Evolutionary conservation across 2,113 vertebrate genomes (phyloP).

Genomic region (Chrysemys picta): DNA sequence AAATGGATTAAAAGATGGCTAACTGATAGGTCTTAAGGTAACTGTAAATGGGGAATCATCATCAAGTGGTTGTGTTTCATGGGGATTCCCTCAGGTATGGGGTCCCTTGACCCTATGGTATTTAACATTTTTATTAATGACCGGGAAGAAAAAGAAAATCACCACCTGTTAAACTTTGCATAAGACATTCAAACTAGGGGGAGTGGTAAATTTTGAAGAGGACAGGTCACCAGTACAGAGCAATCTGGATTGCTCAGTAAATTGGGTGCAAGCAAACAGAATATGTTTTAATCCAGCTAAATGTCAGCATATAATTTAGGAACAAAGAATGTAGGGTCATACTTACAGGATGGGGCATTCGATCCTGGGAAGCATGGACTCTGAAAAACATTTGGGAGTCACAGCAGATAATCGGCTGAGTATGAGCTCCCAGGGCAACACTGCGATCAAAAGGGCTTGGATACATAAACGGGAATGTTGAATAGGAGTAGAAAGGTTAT

Average conservation of each 20-base stretch:
- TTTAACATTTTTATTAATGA: neutral
- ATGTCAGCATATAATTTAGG: neutral
- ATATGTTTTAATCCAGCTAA: neutral
- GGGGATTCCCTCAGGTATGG: no score
- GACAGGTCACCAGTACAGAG: neutral
- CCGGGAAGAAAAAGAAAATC: neutral
- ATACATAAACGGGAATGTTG: neutral
- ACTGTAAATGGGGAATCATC: neutral
- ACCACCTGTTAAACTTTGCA: no score
- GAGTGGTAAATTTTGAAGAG: neutral
- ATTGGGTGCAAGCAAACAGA: neutral
- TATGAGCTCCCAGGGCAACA: neutral
- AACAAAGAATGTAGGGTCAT: neutral
- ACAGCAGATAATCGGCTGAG: neutral
- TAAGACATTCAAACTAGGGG: no score
- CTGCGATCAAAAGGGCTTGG: neutral
- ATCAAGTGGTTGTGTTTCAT: neutral
- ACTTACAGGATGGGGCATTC: neutral
- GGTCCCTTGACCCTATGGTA: neutral
- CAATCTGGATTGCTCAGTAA: neutral
- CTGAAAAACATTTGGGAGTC: neutral
- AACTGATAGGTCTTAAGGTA: neutral
- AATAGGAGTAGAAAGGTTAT: neutral
- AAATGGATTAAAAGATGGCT: neutral
- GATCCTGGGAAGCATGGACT: neutral